Evolutionary conservation across 2,113 vertebrate species (phyloP).

Genomic region (Phyllostomus hastatus): DNA sequence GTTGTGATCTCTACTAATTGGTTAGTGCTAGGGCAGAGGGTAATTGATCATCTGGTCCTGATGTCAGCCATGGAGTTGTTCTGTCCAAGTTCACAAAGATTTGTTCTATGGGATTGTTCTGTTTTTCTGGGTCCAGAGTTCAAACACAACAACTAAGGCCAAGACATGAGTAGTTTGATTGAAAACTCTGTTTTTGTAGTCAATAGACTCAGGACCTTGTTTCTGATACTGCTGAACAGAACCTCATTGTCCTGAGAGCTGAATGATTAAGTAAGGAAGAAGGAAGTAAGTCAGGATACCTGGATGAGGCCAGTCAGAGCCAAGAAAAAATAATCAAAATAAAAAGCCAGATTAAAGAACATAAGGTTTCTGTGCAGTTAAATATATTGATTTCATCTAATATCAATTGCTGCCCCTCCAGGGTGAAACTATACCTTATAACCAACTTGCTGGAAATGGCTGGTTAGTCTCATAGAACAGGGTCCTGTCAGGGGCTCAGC

Average conservation of each 20-base stretch:
- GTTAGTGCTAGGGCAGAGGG: too few relatives aligned
- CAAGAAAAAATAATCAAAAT: background rate
- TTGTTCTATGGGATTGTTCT: background rate
- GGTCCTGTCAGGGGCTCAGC: background rate
- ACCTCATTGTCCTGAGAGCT: too few relatives aligned
- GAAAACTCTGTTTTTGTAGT: background rate
- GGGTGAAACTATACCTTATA: background rate
- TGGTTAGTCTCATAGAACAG: background rate
- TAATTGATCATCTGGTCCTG: too few relatives aligned
- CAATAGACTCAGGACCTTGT: too few relatives aligned
- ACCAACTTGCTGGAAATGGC: background rate
- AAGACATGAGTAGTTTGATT: background rate
- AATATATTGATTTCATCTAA: background rate
- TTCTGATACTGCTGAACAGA: too few relatives aligned
- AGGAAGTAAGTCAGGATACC: too few relatives aligned
- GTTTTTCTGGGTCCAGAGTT: background rate
- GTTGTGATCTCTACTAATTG: too few relatives aligned
- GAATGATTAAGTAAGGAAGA: too few relatives aligned
- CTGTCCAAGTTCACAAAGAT: background rate
- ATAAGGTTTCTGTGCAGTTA: background rate
- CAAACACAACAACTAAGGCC: background rate
- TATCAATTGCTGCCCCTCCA: background rate
- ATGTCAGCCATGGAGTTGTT: background rate
- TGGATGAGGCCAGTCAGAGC: background rate
- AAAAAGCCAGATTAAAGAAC: background rate